Percentiles rank a stretch among this genome's conserved stretches.
Evolutionary conservation across 2,113 vertebrate species (phyloP).

Genomic region (Triplophysa siluroides): DNA sequence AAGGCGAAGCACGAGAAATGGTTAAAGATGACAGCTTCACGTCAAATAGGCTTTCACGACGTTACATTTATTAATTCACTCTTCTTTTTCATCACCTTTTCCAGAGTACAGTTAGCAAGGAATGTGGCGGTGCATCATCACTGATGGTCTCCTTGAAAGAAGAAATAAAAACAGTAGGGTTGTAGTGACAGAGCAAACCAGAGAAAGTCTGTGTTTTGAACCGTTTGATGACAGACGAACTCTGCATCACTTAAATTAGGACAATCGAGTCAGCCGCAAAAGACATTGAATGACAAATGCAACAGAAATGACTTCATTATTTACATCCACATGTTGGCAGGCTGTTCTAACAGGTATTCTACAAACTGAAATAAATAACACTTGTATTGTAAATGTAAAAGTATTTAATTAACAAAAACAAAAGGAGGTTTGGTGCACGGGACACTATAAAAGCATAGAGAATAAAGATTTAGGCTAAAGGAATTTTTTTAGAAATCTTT

Average conservation of each 20-base stretch:
- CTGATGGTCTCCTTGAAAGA: constrained; percentile 55
- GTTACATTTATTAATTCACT: constrained; percentile 53
- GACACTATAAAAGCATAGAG: not conserved
- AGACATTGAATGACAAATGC: constrained; percentile 39
- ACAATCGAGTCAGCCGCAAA: constrained; percentile 46
- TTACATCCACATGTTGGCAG: not conserved
- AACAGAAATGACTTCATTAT: constrained; percentile 14
- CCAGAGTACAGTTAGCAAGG: constrained; percentile 56
- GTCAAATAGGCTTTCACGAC: constrained; percentile 36
- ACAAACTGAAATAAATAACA: not conserved
- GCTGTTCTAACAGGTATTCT: not conserved
- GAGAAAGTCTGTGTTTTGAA: constrained; percentile 61
- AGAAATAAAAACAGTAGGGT: constrained; percentile 59
- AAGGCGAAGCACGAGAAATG: constrained; percentile 31
- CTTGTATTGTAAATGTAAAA: too few species aligned
- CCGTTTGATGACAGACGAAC: constrained; percentile 63
- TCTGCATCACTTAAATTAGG: constrained; percentile 54
- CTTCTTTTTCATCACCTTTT: constrained; percentile 66
- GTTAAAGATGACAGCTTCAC: constrained; percentile 9
- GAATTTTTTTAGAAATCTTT: not conserved
- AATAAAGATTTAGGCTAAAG: not conserved
- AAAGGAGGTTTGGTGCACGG: not conserved
- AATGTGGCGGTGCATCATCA: constrained; percentile 61
- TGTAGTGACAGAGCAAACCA: constrained; percentile 64
- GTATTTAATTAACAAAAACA: not conserved